Evolutionary conservation across 2,888 invertebrate genomes (phyloP), one percentile per base, ranked within the genome.

Genomic region (Dynastes maya): DNA sequence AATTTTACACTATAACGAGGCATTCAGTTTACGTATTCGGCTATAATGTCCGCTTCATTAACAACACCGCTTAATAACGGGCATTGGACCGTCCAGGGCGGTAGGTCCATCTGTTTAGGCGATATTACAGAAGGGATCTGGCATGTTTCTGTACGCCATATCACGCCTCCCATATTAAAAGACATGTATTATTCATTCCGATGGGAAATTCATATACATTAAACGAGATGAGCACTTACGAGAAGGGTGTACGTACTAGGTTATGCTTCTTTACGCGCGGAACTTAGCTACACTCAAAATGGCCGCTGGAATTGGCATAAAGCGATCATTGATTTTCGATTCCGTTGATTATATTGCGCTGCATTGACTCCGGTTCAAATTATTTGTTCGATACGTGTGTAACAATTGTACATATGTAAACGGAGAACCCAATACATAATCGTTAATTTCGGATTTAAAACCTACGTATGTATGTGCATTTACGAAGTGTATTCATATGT

Each of bases 311-410:
- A 70, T 70, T 70, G 70, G 32, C 70, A 70, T 32, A 53, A 55
- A 70, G 70, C n/a, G 70, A 53, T 1, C 70, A 70, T 53, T 70
- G 70, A 70, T 70, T 70, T 70, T 70, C 32, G 53, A 27, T 70
- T 70, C 53, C 13, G 70, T 53, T 70, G 70, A 70, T 70, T 70
- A 55, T 70, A 70, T 53, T 70, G 70, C 29, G n/a, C 70, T 53
- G 70, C 55, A 70, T 70, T 55, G 70, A 70, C 70, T 70, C 53
- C 11, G 32, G 29, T 53, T 29, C 70, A 29, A 53, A 70, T 70
- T 70, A 70, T 70, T 32, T 16, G 55, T 58, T 6, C 22, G 16
- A 9, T n/a, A 58, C 22, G 22, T 58, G 22, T 58, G 22, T 22
- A 58, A 22, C 22, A 16, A 53, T 53, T 51, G 51, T 8, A 58